Percentiles rank a stretch among this genome's conserved stretches.
Conservation (phyloP, 1,140 invertebrate genomes). For the Arion vulgaris region DNA sequence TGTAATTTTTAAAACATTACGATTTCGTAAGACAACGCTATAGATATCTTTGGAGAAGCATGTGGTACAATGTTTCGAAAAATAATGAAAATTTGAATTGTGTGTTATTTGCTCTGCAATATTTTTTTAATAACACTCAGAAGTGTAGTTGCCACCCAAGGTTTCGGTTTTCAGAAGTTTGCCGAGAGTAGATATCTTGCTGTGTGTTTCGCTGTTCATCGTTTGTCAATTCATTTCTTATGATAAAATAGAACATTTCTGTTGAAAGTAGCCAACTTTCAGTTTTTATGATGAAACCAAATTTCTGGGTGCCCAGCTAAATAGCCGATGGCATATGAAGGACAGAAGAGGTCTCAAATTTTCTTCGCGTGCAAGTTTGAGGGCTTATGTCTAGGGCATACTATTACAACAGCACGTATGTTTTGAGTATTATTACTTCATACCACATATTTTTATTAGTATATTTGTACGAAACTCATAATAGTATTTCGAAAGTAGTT, state of each 20-base stretch:
- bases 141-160: conserved; percentile 12
- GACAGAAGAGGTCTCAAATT: not conserved
- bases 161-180: not conserved
- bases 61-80: not conserved
- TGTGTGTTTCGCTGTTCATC: not conserved
- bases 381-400: not conserved
- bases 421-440: no score
- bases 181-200: not conserved
- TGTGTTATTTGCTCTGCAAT: not conserved
- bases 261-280: not conserved
- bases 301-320: not conserved
- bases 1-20: no score
- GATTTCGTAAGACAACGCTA: no score
- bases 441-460: no score
- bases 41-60: no score
- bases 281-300: not conserved
- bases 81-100: not conserved
- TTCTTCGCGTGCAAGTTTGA: not conserved
- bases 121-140: not conserved
- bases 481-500: no score
- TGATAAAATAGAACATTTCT: not conserved
- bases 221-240: not conserved
- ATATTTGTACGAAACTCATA: no score
- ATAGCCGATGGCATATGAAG: not conserved
- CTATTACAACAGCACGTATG: not conserved